Base-by-base conservation (phyloP, 2,888 invertebrate species). In the Therioaphis trifolii region DNA sequence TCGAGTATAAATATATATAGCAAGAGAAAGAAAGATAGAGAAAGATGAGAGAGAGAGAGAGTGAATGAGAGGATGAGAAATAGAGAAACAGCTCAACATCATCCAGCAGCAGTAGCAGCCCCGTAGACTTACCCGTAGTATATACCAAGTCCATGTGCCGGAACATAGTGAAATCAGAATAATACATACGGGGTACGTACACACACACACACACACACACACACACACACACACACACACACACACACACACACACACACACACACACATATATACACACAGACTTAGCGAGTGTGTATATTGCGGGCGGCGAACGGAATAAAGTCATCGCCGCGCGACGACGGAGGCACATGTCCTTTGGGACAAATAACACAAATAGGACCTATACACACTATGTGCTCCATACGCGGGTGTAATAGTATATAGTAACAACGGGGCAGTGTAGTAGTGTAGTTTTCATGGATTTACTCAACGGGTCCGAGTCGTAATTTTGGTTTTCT, bases 351-450 rank as follows among this genome's bases (percentile, higher is more conserved):
- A 58, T 58, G 29, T 74, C 74, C 82, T n/a, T 35, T 24, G 82
- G 82, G 82, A 82, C 74, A 63, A 82, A 82, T 82, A 82, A 82
- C 82, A 63, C 82, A 63, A 82, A 82, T 74, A 74, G 82, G 82
- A 74, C 82, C 27, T 69, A 55, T 63, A 35, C 46, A 58, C 11
- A 11, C 27, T 21, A 35, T 55, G 18, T 21, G 46, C 74, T 72
- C 49, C 61, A 63, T 29, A 52, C 69, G 66, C 49, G 66, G 27
- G 46, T 66, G 46, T 77, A 77, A 66, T 77, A 66, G 43, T 43
- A 21, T 29, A n/a, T 69, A 69, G 12, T 27, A 52, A 77, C 77
- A 35, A 75, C 77, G 66, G 77, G 78, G 55, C 68, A 43, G 78
- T 68, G 15, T 55, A 21, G 74, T 55, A 24, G 43, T 69, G 52